Base-by-base conservation (phyloP, 2,113 vertebrate genomes). In the Boleophthalmus pectinirostris region DNA sequence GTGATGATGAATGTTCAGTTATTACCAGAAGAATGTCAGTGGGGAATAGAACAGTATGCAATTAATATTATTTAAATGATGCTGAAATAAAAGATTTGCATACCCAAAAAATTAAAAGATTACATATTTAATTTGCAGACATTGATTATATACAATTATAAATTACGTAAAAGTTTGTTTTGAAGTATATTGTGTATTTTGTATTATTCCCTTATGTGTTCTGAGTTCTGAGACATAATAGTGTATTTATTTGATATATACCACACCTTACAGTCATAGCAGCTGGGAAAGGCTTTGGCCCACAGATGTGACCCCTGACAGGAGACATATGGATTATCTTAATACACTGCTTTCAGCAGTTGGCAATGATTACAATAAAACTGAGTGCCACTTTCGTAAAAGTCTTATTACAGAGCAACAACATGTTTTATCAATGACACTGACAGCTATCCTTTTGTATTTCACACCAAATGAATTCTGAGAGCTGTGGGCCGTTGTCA, bases 401-500 rank as follows among this genome's bases (percentile, higher is more conserved):
- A 38, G 74, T 58, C 58, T 85, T 68, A 38, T 64, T 69, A 72
- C 47, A 77, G 75, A 82, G 68, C 72, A 74, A 66, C 58, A 12
- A 16, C 70, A 70, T 87, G 38, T 43, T 43, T 43, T 43, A 43
- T 89, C 74, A 86, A 81, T 89, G 87, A 80, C 71, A 83, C 75
- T 80, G 67, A 75, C 77, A 87, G 79, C 68, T 78, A 79, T 75
- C 72, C 74, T 85, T 87, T 87, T 91, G 73, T 87, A 85, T 90
- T 92, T 80, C 81, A 84, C 65, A 82, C 83, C 83, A 91, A 89
- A 90, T 85, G 83, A 90, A 90, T 91, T 88, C 87, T 89, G 83
- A 87, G 85, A 91, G 84, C 90, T 90, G 88, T 92, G 90, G 91
- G 86, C 88, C 69, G 90, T 93, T 89, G 92, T 91, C 90, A 93